These are phyloP conservation scores for Galleria mellonella DNA, from an alignment of 1,140 invertebrate genomes.

Conservation along the genomic window DNA sequence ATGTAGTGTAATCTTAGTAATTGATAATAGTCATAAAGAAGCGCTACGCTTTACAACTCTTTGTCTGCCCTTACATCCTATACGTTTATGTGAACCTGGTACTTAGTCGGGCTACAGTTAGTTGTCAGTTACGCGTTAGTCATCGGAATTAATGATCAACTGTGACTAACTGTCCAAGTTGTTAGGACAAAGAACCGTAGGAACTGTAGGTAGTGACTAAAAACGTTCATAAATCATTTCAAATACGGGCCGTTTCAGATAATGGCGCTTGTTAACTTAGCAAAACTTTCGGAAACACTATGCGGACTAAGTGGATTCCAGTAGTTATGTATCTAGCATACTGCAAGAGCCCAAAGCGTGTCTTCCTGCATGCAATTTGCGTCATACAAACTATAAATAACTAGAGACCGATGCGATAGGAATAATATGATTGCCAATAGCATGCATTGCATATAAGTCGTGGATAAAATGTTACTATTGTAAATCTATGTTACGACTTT, in stretches of 20 bases:
- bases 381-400: conserved; percentile 36
- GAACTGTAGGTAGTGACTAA: too few relatives aligned
- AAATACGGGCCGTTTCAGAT: too few relatives aligned
- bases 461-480: neutral
- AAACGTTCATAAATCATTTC: too few relatives aligned
- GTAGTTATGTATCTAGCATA: too few relatives aligned
- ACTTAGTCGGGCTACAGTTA: too few relatives aligned
- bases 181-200: conserved; percentile 1
- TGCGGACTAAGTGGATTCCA: too few relatives aligned
- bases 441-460: conserved; percentile 6
- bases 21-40: conserved; percentile 42
- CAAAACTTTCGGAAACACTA: too few relatives aligned
- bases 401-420: conserved; percentile 22
- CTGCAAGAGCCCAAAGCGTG: neutral
- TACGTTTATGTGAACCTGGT: neutral
- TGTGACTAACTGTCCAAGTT: neutral
- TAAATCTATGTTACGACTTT: neutral
- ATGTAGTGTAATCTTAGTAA: conserved; percentile 36
- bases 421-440: conserved; percentile 19
- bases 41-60: too few relatives aligned
- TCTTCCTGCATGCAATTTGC: conserved; percentile 30
- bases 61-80: too few relatives aligned
- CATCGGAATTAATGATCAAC: conserved; percentile 6
- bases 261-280: too few relatives aligned
- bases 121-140: neutral